A percentile compares a stretch with the other conserved stretches of the same genome.
phyloP scores from a whole-genome alignment of 92 coral and sea anemone species.

The Montipora capitata region DNA sequence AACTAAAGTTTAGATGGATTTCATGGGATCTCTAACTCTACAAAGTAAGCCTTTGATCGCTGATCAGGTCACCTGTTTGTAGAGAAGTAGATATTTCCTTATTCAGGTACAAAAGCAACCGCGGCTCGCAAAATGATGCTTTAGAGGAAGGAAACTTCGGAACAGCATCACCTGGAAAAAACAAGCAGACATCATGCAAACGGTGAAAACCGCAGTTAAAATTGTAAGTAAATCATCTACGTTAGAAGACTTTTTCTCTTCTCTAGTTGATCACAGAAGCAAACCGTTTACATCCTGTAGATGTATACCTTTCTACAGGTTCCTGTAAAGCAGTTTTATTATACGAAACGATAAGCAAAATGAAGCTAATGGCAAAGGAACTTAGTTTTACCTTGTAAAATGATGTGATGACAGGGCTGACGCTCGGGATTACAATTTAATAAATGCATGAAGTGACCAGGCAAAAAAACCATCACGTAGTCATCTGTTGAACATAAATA shows the following conservation, averaged over 20 bases:
- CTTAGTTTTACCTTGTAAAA: constrained; percentile 81
- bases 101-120: constrained; percentile 70
- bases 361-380: neutral
- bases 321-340: too few relatives aligned
- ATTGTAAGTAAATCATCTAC: too few relatives aligned
- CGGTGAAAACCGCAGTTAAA: neutral
- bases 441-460: constrained; percentile 90
- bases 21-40: too few relatives aligned
- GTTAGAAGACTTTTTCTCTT: neutral
- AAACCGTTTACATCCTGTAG: too few relatives aligned
- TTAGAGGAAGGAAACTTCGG: constrained; percentile 72
- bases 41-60: too few relatives aligned
- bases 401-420: constrained; percentile 96
- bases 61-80: constrained; percentile 60
- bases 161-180: constrained; percentile 72
- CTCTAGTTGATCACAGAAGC: neutral
- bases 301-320: too few relatives aligned
- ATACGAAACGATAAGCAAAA: too few relatives aligned
- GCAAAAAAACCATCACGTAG: constrained; percentile 89
- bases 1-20: too few relatives aligned
- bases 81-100: constrained; percentile 78
- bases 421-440: constrained; percentile 93
- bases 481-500: constrained; percentile 69
- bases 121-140: constrained; percentile 46
- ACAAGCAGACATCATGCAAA: neutral